Conservation (phyloP, 2,113 vertebrate species). For the Triplophysa siluroides region DNA sequence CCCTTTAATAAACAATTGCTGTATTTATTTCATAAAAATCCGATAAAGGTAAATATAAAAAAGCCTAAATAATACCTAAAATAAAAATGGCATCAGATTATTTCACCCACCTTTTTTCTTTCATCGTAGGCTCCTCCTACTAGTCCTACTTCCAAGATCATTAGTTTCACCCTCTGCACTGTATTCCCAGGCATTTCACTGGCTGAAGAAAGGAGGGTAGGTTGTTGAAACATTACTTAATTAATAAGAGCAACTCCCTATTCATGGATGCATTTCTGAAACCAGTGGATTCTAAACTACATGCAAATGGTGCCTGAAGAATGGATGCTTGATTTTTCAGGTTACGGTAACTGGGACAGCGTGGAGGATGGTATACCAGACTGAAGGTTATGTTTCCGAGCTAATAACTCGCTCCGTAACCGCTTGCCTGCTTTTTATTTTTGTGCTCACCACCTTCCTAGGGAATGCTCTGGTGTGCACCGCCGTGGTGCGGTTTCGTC, state of each 20-base stretch:
- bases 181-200: slow-evolving; percentile 11
- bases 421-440: slow-evolving; percentile 80
- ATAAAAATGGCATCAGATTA: slow-evolving; percentile 1
- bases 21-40: background rate
- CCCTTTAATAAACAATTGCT: background rate
- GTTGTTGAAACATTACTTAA: slow-evolving; percentile 15
- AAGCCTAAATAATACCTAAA: background rate
- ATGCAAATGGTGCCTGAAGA: background rate
- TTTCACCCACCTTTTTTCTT: background rate
- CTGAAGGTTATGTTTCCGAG: slow-evolving; percentile 63
- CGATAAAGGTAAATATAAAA: background rate
- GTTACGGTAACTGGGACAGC: slow-evolving; percentile 11
- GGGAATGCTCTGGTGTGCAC: slow-evolving; percentile 89
- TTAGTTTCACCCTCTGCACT: slow-evolving; percentile 29
- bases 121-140: slow-evolving; percentile 22
- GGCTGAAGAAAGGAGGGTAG: slow-evolving; percentile 2
- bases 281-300: slow-evolving; percentile 10
- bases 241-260: slow-evolving; percentile 22
- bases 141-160: slow-evolving; percentile 32
- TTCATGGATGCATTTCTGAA: slow-evolving; percentile 33
- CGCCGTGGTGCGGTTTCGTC: slow-evolving; percentile 85
- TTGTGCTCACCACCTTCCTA: slow-evolving; percentile 89
- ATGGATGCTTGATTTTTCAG: slow-evolving; percentile 29
- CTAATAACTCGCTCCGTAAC: slow-evolving; percentile 75
- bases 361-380: slow-evolving; percentile 71